phyloP scores from a whole-genome alignment of 2,888 invertebrate species.

The Cephalotes varians region DNA sequence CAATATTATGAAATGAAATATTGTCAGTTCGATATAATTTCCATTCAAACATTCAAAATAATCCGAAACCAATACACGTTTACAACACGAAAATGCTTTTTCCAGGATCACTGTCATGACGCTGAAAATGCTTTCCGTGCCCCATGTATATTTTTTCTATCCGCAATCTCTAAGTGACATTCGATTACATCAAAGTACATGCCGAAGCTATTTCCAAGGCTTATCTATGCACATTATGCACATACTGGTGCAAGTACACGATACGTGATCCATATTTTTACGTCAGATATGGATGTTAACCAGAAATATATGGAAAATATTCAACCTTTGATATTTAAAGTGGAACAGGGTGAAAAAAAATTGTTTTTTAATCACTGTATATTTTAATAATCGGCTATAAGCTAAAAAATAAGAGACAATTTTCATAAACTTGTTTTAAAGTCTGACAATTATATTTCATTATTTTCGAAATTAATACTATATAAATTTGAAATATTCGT shows the following conservation, averaged over 20 bases:
- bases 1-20: constrained; percentile 24
- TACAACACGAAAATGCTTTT: constrained; percentile 39
- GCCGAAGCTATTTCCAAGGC: not conserved
- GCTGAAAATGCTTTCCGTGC: constrained; percentile 10
- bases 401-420: not conserved
- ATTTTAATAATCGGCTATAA: not conserved
- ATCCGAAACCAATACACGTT: not conserved
- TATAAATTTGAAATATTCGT: constrained; percentile 16
- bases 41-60: not conserved
- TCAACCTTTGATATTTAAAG: not conserved
- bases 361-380: not conserved
- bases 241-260: not conserved
- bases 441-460: not conserved
- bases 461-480: not conserved
- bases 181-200: constrained; percentile 33
- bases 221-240: constrained; percentile 36
- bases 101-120: constrained; percentile 22
- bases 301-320: constrained; percentile 2
- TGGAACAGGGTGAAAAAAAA: not conserved
- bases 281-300: not conserved
- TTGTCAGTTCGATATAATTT: not conserved
- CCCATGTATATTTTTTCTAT: constrained; percentile 26
- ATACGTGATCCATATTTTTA: not conserved
- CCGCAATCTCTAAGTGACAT: constrained; percentile 49
- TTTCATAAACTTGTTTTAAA: not conserved